These are phyloP conservation scores for Hydropotes inermis DNA, from an alignment of 2,113 vertebrate genomes.

Conservation along the genomic window DNA sequence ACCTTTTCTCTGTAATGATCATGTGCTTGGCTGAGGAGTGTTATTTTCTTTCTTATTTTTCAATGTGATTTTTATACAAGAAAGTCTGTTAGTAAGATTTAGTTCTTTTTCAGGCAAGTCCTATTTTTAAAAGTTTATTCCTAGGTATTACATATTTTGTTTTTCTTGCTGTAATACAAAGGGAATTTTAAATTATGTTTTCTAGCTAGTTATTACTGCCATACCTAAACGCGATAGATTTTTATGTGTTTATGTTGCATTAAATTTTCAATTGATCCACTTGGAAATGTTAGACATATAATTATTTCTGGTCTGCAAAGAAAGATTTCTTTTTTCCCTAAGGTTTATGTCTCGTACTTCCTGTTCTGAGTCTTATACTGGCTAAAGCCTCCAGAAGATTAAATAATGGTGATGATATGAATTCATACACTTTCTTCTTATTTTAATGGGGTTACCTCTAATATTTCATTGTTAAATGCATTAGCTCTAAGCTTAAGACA, in stretches of 20 bases:
- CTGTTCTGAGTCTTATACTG: background rate
- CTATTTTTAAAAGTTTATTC: background rate
- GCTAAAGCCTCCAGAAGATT: background rate
- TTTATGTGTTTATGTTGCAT: background rate
- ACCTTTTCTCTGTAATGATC: background rate
- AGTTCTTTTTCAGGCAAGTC: background rate
- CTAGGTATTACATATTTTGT: background rate
- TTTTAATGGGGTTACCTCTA: background rate
- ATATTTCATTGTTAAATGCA: constrained; percentile 12
- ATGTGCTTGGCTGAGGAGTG: background rate
- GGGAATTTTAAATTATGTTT: background rate
- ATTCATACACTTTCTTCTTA: background rate
- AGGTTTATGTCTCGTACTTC: constrained; percentile 19
- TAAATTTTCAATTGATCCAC: background rate
- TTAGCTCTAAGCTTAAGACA: background rate
- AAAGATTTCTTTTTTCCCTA: background rate
- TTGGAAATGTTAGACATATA: background rate
- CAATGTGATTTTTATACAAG: background rate
- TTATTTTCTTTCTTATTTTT: background rate
- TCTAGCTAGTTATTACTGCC: background rate
- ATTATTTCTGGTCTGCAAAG: background rate
- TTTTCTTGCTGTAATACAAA: background rate
- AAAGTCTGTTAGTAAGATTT: background rate
- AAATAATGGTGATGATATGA: background rate
- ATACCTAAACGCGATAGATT: background rate